Base-by-base conservation (phyloP, 2,797 vertebrate species). In the Columba guinea region DNA sequence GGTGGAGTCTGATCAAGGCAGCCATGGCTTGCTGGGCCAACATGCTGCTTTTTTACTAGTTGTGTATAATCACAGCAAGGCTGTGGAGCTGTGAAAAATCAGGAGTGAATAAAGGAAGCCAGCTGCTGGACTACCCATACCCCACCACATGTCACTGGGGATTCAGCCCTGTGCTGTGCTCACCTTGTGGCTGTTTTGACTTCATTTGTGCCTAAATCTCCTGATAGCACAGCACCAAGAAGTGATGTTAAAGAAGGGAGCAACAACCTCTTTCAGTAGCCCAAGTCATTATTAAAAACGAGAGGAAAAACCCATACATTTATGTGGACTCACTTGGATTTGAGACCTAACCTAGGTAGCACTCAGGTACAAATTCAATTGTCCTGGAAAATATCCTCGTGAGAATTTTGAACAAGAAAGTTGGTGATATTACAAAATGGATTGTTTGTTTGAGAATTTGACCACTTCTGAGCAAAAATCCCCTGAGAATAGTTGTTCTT, bases 321-420 rank as follows among this genome's bases (percentile, higher is more conserved):
- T 18, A 10, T 13, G 3, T 23, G 23, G 22, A 35, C 24, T 75
- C 19, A 27, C 34, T 53, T 80, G 34, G 41, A 58, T 91, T 88
- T 89, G 39, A 71, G 56, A 85, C 68, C 44, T 71, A 78, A 85
- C n/a, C 53, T 32, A 37, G n/a, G 37, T 3, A 84, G n/a, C 30
- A 55, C 39, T 68, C 37, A 51, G 24, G 32, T 85, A 91, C 87
- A 68, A 87, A 85, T 91, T 92, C 82, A 78, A 5, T 84, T 59
- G 24, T 85, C 53, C 60, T 81, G 84, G 62, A 92, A 89, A 91
- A 83, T 44, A 83, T 67, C 34, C 75, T 92, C 78, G 22, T 51
- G 84, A 82, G 93, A 87, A 48, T 80, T 92, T 94, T 80, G 76
- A 91, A 65, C 69, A 80, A n/a, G 11, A 71, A 75, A 87, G 41